Percentiles rank a stretch among this genome's conserved stretches.
These are phyloP conservation scores for Channallabes apus DNA, from an alignment of 2,797 vertebrate species.

Conservation along the genomic window DNA sequence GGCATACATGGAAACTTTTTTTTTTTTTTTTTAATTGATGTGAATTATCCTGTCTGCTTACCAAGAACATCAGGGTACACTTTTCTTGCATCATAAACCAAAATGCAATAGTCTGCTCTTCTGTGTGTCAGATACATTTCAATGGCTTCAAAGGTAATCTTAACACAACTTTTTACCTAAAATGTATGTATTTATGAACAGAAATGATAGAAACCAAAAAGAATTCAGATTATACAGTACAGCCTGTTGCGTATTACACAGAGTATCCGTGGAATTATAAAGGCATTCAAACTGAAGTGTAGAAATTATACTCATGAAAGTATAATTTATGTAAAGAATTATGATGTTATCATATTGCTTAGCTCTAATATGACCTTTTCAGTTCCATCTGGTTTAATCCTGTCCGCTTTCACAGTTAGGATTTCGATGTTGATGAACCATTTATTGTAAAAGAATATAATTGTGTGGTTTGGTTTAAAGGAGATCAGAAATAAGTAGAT, in stretches of 20 bases:
- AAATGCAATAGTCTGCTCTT: background rate
- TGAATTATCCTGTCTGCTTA: background rate
- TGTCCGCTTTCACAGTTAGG: background rate
- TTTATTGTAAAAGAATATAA: conserved; percentile 4
- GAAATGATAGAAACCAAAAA: background rate
- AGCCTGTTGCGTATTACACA: background rate
- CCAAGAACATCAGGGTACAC: background rate
- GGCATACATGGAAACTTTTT: background rate
- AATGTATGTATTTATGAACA: background rate
- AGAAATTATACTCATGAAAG: background rate
- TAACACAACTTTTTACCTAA: background rate
- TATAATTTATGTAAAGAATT: background rate
- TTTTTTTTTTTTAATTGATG: too few species aligned
- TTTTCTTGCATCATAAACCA: background rate
- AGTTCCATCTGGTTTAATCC: background rate
- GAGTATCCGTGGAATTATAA: background rate
- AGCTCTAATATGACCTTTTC: background rate
- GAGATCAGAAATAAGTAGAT: background rate
- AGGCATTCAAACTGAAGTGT: background rate
- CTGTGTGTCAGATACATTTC: background rate
- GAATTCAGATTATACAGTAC: background rate
- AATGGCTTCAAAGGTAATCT: background rate
- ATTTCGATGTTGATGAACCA: background rate
- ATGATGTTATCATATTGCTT: background rate
- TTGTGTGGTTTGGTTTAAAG: background rate